Conservation (phyloP, 2,888 invertebrate species). For the Leptopilina drosophilae region DNA sequence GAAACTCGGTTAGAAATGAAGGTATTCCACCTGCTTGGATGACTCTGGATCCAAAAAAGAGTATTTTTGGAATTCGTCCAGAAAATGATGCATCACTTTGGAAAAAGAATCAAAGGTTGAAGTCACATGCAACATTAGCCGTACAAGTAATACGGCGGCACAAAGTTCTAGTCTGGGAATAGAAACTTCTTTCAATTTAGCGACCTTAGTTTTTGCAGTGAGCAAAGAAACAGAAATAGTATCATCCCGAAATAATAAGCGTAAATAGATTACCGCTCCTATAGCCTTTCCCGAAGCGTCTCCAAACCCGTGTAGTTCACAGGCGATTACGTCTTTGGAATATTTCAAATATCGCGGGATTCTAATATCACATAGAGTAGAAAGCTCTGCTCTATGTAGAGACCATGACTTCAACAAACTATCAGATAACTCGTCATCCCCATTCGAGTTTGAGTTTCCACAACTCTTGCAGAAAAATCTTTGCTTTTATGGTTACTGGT, state of each 20-base stretch:
- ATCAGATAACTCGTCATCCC: too few relatives aligned
- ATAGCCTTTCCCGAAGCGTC: not conserved
- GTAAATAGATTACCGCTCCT: constrained; percentile 4
- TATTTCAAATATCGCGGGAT: not conserved
- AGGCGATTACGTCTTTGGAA: not conserved
- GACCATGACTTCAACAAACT: too few relatives aligned
- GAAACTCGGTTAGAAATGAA: not conserved
- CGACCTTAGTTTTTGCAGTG: not conserved
- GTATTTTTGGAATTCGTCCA: not conserved
- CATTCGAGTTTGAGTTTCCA: too few relatives aligned
- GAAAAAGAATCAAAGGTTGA: too few relatives aligned
- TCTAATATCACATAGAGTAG: too few relatives aligned
- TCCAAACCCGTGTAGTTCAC: constrained; percentile 2
- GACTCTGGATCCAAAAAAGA: not conserved
- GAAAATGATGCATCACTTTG: too few relatives aligned
- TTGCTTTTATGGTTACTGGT: too few relatives aligned
- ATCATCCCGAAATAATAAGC: not conserved
- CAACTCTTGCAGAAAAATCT: not conserved
- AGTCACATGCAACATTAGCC: too few relatives aligned
- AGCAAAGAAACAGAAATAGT: not conserved
- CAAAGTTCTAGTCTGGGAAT: too few relatives aligned
- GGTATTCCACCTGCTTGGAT: not conserved
- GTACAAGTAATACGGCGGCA: too few relatives aligned
- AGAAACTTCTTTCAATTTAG: too few relatives aligned
- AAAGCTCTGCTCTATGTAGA: not conserved